Evolutionary conservation across 2,113 vertebrate genomes (phyloP).

Genomic region (Melanotaenia duboulayi): DNA sequence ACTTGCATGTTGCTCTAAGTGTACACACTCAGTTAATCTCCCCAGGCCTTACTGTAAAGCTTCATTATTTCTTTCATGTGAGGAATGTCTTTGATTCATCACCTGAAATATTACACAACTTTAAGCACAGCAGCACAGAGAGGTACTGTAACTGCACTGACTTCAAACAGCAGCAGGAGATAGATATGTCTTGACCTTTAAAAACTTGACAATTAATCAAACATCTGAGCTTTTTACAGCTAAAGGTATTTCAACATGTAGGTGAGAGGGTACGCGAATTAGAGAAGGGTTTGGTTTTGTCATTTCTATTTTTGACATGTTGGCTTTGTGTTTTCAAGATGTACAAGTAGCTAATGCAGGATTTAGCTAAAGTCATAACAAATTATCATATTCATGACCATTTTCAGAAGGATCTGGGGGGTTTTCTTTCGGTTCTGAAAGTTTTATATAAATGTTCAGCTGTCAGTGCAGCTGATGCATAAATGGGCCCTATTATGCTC

Average conservation of each 20-base stretch:
- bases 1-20: constrained; percentile 2
- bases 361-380: no score
- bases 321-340: no score
- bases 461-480: no score
- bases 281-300: not conserved
- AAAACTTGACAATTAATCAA: not conserved
- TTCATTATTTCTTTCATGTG: constrained; percentile 49
- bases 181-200: not conserved
- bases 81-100: constrained; percentile 50
- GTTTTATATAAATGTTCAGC: no score
- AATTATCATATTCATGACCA: no score
- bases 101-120: constrained; percentile 42
- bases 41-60: constrained; percentile 42
- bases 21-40: constrained; percentile 31
- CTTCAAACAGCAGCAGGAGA: constrained; percentile 3
- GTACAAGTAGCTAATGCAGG: no score
- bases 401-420: no score
- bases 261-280: not conserved
- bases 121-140: not conserved
- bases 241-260: not conserved
- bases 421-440: no score
- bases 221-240: not conserved
- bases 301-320: no score
- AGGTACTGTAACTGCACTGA: not conserved
- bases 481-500: no score